These are phyloP conservation scores for Drosophila sproati DNA, from an alignment of 1,140 invertebrate genomes.

Conservation along the genomic window DNA sequence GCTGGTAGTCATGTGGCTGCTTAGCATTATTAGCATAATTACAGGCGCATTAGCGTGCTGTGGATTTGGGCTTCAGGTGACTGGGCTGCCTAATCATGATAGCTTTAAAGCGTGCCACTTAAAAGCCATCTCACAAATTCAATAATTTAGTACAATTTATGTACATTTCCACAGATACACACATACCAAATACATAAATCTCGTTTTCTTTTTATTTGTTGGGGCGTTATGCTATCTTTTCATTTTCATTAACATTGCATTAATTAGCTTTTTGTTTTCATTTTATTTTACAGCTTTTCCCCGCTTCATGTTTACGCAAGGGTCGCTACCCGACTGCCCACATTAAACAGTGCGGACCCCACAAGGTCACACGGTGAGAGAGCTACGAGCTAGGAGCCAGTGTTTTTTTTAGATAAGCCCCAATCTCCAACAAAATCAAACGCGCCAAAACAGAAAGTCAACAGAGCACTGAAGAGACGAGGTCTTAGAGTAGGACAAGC, in stretches of 20 bases:
- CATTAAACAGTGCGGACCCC: constrained; percentile 44
- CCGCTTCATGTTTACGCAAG: constrained; percentile 61
- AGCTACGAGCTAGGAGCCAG: constrained; percentile 35
- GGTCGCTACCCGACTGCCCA: constrained; percentile 22
- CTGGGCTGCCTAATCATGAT: constrained; percentile 63
- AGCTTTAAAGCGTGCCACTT: constrained; percentile 45
- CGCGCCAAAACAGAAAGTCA: constrained; percentile 14
- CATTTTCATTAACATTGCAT: constrained; percentile 70
- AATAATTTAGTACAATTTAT: constrained; percentile 38
- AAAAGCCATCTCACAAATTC: constrained; percentile 10
- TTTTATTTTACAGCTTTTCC: constrained; percentile 56
- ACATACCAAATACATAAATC: constrained; percentile 1
- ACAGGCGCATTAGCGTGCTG: constrained; percentile 75
- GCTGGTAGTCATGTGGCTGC: constrained; percentile 51
- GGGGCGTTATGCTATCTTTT: constrained; percentile 7
- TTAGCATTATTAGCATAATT: constrained; percentile 83
- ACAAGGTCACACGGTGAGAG: constrained; percentile 30
- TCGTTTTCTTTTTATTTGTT: constrained; percentile 6
- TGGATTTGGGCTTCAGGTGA: constrained; percentile 52
- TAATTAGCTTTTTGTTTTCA: constrained; percentile 66
- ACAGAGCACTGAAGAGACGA: constrained; percentile 4
- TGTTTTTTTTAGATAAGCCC: constrained; percentile 59
- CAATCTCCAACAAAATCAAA: constrained; percentile 59
- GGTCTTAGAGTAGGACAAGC: constrained; percentile 12
- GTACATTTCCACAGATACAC: constrained; percentile 28